Percentiles rank a stretch among this genome's conserved stretches.
Conservation (phyloP, 2,888 invertebrate species). For the Gymnoscelis rufifasciata region DNA sequence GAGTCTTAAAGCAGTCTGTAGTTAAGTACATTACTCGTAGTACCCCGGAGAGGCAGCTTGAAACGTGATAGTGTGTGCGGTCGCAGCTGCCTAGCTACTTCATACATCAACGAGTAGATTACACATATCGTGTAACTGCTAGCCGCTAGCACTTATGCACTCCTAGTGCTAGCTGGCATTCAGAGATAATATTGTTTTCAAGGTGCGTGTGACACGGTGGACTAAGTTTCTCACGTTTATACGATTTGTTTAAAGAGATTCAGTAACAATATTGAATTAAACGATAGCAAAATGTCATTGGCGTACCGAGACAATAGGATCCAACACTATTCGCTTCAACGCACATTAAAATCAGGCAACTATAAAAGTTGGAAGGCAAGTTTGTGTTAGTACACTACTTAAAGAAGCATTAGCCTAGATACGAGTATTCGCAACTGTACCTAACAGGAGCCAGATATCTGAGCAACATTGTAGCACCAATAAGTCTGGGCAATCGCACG, state of each 20-base stretch:
- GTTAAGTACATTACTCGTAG: conserved; percentile 10
- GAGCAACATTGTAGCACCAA: conserved; percentile 10
- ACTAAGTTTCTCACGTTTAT: conserved; percentile 10
- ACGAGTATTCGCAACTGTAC: conserved; percentile 7
- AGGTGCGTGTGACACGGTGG: conserved; percentile 22
- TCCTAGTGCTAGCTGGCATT: conserved; percentile 30
- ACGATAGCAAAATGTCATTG: background rate
- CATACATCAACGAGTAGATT: conserved; percentile 26
- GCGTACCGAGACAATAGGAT: background rate
- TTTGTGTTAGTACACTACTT: conserved; percentile 1
- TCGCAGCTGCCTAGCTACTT: conserved; percentile 36
- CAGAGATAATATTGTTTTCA: conserved; percentile 33
- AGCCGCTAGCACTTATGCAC: conserved; percentile 13
- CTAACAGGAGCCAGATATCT: conserved; percentile 10
- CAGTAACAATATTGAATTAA: background rate
- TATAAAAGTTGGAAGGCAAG: conserved; percentile 2
- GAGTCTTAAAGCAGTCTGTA: conserved; percentile 11
- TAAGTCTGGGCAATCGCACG: conserved; percentile 1
- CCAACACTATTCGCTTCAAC: conserved; percentile 3
- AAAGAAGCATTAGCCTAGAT: conserved; percentile 6
- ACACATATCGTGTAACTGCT: conserved; percentile 26
- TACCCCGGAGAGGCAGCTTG: conserved; percentile 20
- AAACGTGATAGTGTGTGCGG: conserved; percentile 25
- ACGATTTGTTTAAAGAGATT: background rate
- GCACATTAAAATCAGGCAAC: conserved; percentile 8